Evolutionary conservation across 2,797 vertebrate species (phyloP).

Genomic region (Psittacula echo): DNA sequence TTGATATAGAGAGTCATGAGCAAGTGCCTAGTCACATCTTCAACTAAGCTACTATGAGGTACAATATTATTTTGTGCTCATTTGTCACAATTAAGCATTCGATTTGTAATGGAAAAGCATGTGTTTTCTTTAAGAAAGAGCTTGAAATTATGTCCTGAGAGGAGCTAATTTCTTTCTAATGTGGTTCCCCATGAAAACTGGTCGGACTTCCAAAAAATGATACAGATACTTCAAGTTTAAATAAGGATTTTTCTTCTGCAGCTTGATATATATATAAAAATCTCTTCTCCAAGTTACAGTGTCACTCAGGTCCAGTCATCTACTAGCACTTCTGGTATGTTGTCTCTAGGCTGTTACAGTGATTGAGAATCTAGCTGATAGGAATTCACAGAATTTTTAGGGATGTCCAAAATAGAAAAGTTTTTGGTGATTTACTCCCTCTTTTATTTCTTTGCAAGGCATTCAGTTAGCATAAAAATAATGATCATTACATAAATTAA

Average conservation of each 20-base stretch:
- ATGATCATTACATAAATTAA: conserved; percentile 51
- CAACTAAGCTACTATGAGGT: not conserved
- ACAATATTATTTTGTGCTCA: not conserved
- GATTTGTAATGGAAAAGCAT: not conserved
- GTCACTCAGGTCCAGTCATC: not conserved
- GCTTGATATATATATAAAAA: not conserved
- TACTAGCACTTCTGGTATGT: not conserved
- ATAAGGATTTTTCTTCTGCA: not conserved
- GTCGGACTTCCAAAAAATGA: not conserved
- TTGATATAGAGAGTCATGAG: conserved; percentile 17
- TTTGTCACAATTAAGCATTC: not conserved
- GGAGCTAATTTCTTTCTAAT: not conserved
- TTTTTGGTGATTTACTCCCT: not conserved
- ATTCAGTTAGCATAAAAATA: conserved; percentile 36
- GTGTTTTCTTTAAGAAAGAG: conserved; percentile 3
- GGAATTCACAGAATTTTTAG: not conserved
- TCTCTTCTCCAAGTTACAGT: not conserved
- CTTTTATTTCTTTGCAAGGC: conserved; percentile 11
- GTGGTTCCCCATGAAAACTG: not conserved
- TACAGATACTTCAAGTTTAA: not conserved
- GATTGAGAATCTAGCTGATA: not conserved
- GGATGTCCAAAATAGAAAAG: not conserved
- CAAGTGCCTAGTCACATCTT: not conserved
- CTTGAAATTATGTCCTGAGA: conserved; percentile 1
- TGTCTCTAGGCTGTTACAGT: not conserved